phyloP scores from a whole-genome alignment of 2,113 vertebrate genomes.

The Centropus bengalensis region DNA sequence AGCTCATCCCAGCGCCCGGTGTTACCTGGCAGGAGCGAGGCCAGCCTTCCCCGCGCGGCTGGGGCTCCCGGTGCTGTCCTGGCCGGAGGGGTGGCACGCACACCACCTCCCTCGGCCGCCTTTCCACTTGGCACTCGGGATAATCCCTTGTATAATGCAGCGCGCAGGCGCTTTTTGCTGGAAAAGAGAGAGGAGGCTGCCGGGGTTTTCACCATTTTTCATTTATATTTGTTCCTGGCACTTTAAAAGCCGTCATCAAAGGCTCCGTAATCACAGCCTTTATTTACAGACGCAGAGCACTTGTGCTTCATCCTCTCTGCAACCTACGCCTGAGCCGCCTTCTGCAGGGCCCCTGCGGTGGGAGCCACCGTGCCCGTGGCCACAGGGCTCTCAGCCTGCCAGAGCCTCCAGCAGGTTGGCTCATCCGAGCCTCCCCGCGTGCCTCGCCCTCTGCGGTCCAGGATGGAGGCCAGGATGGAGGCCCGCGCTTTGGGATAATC shows the following conservation, averaged over 20 bases:
- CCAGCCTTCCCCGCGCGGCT: not conserved
- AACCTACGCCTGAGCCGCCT: not conserved
- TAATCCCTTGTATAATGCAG: not conserved
- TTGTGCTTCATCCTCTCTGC: not conserved
- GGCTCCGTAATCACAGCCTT: accelerated
- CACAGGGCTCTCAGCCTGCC: not conserved
- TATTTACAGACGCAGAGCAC: not conserved
- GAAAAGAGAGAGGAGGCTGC: not conserved
- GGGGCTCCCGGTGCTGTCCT: not conserved
- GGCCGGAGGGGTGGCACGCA: accelerated
- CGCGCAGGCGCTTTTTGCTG: not conserved
- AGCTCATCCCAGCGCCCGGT: not conserved
- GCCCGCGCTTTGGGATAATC: too few relatives aligned
- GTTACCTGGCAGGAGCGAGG: not conserved
- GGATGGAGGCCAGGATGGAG: accelerated
- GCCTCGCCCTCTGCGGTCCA: accelerated
- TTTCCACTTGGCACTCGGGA: not conserved
- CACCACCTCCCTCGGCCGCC: not conserved
- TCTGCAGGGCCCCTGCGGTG: not conserved
- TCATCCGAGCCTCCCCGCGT: not conserved
- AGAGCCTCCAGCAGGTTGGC: not conserved
- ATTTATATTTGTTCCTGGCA: not conserved
- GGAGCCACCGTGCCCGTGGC: not conserved
- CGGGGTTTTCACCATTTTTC: not conserved
- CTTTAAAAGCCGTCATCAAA: not conserved